These are phyloP conservation scores for Sus cebifrons DNA, from an alignment of 2,797 vertebrate genomes.

Conservation along the genomic window DNA sequence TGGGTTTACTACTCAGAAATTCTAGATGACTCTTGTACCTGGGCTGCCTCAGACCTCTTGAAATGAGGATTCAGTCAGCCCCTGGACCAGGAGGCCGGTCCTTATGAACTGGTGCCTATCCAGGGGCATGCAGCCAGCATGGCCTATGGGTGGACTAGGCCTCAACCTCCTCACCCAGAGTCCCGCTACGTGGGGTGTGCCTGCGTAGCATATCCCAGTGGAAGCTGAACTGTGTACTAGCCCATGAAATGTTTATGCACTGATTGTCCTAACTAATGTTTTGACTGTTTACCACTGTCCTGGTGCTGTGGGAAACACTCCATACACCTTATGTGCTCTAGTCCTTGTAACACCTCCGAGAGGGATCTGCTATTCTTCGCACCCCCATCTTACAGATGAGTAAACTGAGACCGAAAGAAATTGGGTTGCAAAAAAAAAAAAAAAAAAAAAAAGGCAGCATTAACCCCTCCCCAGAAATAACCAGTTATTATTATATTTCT, in stretches of 20 bases:
- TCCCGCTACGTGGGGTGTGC: fast-evolving
- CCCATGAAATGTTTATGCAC: neutral
- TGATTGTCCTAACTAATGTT: neutral
- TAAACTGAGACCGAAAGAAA: neutral
- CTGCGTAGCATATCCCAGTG: neutral
- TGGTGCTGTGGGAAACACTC: neutral
- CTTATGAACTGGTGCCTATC: neutral
- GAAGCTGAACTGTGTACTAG: neutral
- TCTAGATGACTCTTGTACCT: neutral
- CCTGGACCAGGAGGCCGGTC: neutral
- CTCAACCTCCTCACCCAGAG: fast-evolving
- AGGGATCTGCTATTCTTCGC: neutral
- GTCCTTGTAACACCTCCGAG: neutral
- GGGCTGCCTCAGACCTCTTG: neutral
- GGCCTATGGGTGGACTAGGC: neutral
- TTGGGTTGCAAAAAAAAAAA: neutral
- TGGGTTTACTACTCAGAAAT: neutral
- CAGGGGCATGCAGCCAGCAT: too few relatives aligned
- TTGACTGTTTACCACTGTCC: neutral
- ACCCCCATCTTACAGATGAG: neutral
- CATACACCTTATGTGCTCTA: fast-evolving
- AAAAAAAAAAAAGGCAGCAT: too few relatives aligned
- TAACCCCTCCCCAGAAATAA: too few relatives aligned
- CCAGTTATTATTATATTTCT: too few relatives aligned
- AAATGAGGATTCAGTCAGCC: neutral